phyloP scores from a whole-genome alignment of 2,888 invertebrate genomes.

The Drosophila putrida region DNA sequence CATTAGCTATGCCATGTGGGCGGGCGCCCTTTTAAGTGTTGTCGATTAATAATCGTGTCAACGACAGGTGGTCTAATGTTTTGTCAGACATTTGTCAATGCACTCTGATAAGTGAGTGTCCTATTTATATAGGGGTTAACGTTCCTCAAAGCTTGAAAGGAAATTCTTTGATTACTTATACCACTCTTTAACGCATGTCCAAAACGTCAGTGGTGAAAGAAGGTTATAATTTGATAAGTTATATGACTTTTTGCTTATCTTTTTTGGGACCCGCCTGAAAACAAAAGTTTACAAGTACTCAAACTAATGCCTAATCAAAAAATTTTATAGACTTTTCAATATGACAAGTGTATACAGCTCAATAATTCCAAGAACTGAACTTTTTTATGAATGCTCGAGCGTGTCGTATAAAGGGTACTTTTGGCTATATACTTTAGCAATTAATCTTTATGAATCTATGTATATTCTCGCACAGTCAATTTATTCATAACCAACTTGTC shows the following conservation, averaged over 20 bases:
- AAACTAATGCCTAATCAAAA: neutral
- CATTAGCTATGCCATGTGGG: conserved; percentile 59
- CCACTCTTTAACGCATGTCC: neutral
- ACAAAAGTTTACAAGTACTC: neutral
- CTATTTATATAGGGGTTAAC: neutral
- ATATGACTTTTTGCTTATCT: conserved; percentile 5
- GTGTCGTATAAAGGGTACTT: neutral
- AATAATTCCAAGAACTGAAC: neutral
- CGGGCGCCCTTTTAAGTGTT: conserved; percentile 50
- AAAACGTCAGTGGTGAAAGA: neutral
- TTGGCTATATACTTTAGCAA: neutral
- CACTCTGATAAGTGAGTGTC: conserved; percentile 16
- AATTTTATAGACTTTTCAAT: neutral
- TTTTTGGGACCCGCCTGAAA: neutral
- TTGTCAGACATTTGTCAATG: conserved; percentile 44
- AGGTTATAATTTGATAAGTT: conserved; percentile 1
- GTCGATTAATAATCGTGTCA: conserved; percentile 64
- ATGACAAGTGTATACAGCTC: neutral
- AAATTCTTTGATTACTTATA: neutral
- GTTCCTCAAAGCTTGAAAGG: neutral
- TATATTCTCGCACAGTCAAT: neutral
- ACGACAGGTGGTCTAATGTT: conserved; percentile 37
- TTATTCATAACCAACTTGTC: neutral
- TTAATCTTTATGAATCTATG: neutral
- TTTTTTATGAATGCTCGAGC: neutral